Evolutionary conservation across 2,797 vertebrate species (phyloP), one percentile per base, ranked within the genome.

Genomic region (Phrynocephalus vlangalii): DNA sequence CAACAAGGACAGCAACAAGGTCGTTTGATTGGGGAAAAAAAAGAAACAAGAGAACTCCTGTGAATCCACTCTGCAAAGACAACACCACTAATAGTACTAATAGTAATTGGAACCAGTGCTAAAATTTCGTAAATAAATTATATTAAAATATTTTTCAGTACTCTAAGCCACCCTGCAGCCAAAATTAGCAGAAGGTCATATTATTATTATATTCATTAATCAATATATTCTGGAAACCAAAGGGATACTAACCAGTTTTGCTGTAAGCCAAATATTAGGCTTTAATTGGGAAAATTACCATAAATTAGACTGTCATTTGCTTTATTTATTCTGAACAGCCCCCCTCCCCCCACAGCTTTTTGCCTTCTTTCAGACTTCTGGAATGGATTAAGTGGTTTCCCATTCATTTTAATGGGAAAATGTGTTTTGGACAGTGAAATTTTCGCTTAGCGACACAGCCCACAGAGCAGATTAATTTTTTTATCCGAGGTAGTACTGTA

Each of bases 1-100:
- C 52, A 84, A 87, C 30, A 91, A 72, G 90, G 68, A 79, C 82
- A 18, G 1, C 86, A 8, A 68, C 82, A 89, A 92, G 79, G 92
- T 91, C 22, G 79, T 82, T 81, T 0, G 0, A 85, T 87, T 89
- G 90, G 87, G 20, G 20, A 11, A 78, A 22, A n/a, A 70, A 11
- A 0, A 91, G 56, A 38, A 90, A 86, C 81, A 90, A 82, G 28
- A 87, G 75, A 79, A 89, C 50, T 3, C 26, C 1, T 82, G 48
- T 20, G 66, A 89, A 66, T 91, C 84, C 84, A 88, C 84, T 8
- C 1, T 66, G 3, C 1, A 83, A 90, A 91, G 70, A 60, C 10
- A 24, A 68, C 48, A 88, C 44, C 71, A 73, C 0, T 0, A 30
- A 1, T 91, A 28, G 52, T 5, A 44, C 7, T 44, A 44, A 44